Evolutionary conservation across 2,113 vertebrate species (phyloP).

Genomic region (Austrofundulus limnaeus): DNA sequence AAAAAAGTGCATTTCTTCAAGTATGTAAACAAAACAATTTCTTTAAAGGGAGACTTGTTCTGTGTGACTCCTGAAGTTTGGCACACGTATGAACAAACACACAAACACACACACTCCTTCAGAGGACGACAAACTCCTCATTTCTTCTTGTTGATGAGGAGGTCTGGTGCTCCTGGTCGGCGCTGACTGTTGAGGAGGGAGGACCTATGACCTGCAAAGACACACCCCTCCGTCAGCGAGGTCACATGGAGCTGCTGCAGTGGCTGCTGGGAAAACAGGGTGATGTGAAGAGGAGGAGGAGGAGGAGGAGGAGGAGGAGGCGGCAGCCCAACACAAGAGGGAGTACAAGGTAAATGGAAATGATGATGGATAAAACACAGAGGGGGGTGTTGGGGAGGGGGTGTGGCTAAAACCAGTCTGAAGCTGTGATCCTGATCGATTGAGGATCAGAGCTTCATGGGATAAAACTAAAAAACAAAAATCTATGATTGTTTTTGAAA

Average conservation of each 20-base stretch:
- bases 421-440: slow-evolving; percentile 68
- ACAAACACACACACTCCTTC: slow-evolving; percentile 33
- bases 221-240: slow-evolving; percentile 69
- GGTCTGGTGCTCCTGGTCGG: slow-evolving; percentile 40
- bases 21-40: slow-evolving; percentile 78
- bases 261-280: slow-evolving; percentile 71
- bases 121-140: slow-evolving; percentile 35
- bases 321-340: slow-evolving; percentile 56
- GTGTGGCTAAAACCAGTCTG: slow-evolving; percentile 17
- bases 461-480: slow-evolving; percentile 90
- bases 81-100: slow-evolving; percentile 43
- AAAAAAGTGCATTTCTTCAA: slow-evolving; percentile 82
- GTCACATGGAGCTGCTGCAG: slow-evolving; percentile 74
- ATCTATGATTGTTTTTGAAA: slow-evolving; percentile 82
- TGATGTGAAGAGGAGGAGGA: slow-evolving; percentile 51
- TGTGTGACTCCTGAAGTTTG: slow-evolving; percentile 69
- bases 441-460: slow-evolving; percentile 82
- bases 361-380: slow-evolving; percentile 63
- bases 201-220: slow-evolving; percentile 78
- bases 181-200: slow-evolving; percentile 28
- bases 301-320: slow-evolving; percentile 4
- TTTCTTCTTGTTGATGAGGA: slow-evolving; percentile 20
- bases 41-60: slow-evolving; percentile 57
- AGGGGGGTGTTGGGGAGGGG: too few species aligned
- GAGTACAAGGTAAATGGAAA: slow-evolving; percentile 60